Percentiles rank a stretch among this genome's conserved stretches.
phyloP scores from a whole-genome alignment of 2,797 vertebrate genomes.

The Neopelma chrysocephalum region DNA sequence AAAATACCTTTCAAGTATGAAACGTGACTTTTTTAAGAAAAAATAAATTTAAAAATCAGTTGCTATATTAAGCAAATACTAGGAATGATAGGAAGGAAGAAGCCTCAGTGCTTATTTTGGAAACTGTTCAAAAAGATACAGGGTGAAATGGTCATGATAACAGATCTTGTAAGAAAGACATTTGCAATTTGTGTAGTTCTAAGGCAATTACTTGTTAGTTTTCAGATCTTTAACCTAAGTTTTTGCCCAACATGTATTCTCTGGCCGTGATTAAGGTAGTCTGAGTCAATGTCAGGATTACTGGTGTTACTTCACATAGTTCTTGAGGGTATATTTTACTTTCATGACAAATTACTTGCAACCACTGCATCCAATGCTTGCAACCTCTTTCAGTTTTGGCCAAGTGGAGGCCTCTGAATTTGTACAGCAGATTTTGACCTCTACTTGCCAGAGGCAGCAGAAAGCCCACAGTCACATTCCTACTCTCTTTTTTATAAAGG shows the following conservation, averaged over 20 bases:
- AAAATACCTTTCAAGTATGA: neutral
- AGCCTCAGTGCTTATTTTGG: neutral
- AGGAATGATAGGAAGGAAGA: neutral
- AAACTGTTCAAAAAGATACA: neutral
- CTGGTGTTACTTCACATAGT: neutral
- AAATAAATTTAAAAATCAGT: neutral
- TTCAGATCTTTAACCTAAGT: neutral
- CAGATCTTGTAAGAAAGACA: neutral
- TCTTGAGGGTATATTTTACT: neutral
- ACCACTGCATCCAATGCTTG: neutral
- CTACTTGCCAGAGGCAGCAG: neutral
- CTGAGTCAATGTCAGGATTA: neutral
- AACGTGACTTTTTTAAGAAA: neutral
- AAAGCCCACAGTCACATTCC: neutral
- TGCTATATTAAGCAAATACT: neutral
- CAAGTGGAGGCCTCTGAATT: neutral
- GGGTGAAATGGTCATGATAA: neutral
- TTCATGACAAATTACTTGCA: neutral
- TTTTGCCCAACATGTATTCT: neutral
- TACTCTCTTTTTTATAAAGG: neutral
- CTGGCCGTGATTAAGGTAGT: neutral
- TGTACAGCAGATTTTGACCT: neutral
- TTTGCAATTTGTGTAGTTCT: neutral
- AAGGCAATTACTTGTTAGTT: neutral
- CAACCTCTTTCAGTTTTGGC: neutral